Percentiles rank a stretch among this genome's conserved stretches.
phyloP scores from a whole-genome alignment of 2,797 vertebrate species.

The Thaleichthys pacificus region DNA sequence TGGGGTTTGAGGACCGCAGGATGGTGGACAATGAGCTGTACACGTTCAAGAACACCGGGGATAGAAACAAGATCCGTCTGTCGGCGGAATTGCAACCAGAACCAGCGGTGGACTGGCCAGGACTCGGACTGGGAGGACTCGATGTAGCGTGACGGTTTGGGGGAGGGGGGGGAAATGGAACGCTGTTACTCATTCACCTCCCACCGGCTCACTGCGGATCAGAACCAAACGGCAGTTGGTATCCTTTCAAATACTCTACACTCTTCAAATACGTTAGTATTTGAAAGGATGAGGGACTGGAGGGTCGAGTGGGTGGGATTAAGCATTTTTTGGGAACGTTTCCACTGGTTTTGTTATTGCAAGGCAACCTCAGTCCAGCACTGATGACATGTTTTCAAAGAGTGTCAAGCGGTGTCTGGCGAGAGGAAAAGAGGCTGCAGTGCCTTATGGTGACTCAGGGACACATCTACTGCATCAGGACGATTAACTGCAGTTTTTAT shows the following conservation, averaged over 20 bases:
- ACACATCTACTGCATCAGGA: neutral
- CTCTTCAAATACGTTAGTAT: neutral
- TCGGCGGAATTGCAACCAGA: constrained; percentile 37
- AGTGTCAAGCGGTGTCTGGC: neutral
- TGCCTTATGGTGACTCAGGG: neutral
- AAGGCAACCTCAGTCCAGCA: neutral
- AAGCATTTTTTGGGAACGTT: neutral
- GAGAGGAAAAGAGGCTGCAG: neutral
- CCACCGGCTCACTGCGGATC: constrained; percentile 1
- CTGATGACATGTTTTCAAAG: neutral
- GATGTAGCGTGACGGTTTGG: constrained; percentile 36
- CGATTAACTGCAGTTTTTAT: neutral
- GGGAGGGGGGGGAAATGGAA: neutral
- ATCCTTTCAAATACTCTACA: neutral
- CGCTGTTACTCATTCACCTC: constrained; percentile 22
- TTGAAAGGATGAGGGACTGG: neutral
- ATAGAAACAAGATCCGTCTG: constrained; percentile 65
- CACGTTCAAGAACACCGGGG: constrained; percentile 76
- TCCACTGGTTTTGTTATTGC: neutral
- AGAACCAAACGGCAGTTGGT: neutral
- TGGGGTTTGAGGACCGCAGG: constrained; percentile 72
- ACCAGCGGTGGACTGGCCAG: constrained; percentile 10
- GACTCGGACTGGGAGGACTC: constrained; percentile 41
- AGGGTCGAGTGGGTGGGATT: neutral
- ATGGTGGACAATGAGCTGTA: constrained; percentile 83